Evolutionary conservation across 2,888 invertebrate species (phyloP).

Genomic region (Strigamia transsilvanica): DNA sequence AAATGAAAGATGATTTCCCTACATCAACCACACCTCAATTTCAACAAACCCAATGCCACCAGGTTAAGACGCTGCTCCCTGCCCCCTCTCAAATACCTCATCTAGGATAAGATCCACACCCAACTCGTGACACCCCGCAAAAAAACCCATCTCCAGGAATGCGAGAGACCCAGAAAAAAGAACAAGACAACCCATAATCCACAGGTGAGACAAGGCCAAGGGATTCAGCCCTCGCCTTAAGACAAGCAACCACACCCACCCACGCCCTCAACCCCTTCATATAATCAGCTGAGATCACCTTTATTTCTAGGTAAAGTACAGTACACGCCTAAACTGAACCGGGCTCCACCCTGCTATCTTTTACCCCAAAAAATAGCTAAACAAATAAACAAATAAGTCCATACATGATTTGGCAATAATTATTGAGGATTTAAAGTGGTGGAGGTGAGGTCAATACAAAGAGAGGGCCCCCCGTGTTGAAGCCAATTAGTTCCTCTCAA

Average conservation of each 20-base stretch:
- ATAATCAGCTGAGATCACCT: slow-evolving; percentile 46
- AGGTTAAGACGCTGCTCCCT: slow-evolving; percentile 12
- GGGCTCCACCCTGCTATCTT: slow-evolving; percentile 18
- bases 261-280: slow-evolving; percentile 30
- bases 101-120: slow-evolving; percentile 42
- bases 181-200: slow-evolving; percentile 42
- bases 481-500: slow-evolving; percentile 47
- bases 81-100: slow-evolving; percentile 35
- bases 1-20: slow-evolving; percentile 47
- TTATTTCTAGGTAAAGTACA: slow-evolving; percentile 9
- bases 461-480: slow-evolving; percentile 15
- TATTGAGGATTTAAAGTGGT: slow-evolving; percentile 29
- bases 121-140: slow-evolving; percentile 45
- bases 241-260: slow-evolving; percentile 41
- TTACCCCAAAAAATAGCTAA: slow-evolving; percentile 7
- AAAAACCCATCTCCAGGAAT: slow-evolving; percentile 25
- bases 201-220: slow-evolving; percentile 49
- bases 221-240: slow-evolving; percentile 45
- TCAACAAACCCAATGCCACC: slow-evolving; percentile 49
- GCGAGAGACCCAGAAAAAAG: slow-evolving; percentile 1
- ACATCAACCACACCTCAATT: slow-evolving; percentile 45
- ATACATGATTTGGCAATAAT: background rate
- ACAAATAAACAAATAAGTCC: background rate
- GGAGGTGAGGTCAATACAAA: slow-evolving; percentile 44
- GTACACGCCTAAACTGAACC: slow-evolving; percentile 23